A percentile compares a stretch with the other conserved stretches of the same genome.
Evolutionary conservation across 1,140 invertebrate species (phyloP).

Genomic region (Cydia splendana): DNA sequence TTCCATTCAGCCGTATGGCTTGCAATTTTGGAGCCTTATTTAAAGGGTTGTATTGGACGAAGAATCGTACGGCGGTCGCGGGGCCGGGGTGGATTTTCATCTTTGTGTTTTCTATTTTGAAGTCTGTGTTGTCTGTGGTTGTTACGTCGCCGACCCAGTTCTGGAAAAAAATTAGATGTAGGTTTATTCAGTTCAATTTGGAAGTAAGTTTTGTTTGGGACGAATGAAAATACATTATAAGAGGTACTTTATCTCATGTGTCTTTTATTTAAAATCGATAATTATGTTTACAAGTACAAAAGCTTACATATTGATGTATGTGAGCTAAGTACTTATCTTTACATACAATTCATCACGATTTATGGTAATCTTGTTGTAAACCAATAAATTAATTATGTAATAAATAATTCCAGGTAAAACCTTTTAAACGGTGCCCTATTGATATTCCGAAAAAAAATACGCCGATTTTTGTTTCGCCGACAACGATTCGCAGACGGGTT

Average conservation of each 20-base stretch:
- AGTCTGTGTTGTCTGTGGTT: slow-evolving; percentile 69
- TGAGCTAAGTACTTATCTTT: neutral
- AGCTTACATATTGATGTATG: no score
- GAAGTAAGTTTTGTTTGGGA: no score
- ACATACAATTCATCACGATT: neutral
- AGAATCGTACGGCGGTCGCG: slow-evolving; percentile 64
- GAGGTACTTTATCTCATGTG: no score
- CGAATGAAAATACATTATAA: no score
- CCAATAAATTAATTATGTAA: slow-evolving; percentile 1
- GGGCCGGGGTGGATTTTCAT: slow-evolving; percentile 73
- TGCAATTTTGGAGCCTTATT: slow-evolving; percentile 58
- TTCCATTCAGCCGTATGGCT: slow-evolving; percentile 66
- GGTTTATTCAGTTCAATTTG: no score
- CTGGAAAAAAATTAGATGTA: slow-evolving; percentile 44
- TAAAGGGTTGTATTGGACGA: slow-evolving; percentile 67
- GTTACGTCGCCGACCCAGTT: slow-evolving; percentile 74
- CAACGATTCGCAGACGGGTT: no score
- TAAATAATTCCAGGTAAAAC: neutral
- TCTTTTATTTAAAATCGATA: no score
- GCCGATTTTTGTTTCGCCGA: no score
- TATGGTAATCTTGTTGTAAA: slow-evolving; percentile 9
- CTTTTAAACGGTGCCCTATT: no score
- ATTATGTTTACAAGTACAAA: no score
- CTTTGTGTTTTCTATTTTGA: slow-evolving; percentile 72
- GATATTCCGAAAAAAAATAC: no score